Percentiles rank a stretch among this genome's conserved stretches.
Conservation (phyloP, 53 echinoderm and acorn worm genomes). For the Pentamera pediparva region DNA sequence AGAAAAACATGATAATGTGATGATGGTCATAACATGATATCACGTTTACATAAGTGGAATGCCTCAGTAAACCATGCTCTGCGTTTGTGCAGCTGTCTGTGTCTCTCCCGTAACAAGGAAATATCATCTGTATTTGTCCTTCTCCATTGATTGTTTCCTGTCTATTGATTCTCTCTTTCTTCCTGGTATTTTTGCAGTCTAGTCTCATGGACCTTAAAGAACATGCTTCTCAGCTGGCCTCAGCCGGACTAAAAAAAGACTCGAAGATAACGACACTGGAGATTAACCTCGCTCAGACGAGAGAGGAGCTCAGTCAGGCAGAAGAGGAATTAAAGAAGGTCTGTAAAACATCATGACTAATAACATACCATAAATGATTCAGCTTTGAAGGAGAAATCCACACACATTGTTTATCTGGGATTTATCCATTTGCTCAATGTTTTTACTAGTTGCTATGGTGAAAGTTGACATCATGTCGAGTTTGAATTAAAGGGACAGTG, state of each 20-base stretch:
- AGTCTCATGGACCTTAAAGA: slow-evolving; percentile 87
- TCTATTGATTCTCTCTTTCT: background rate
- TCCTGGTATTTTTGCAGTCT: slow-evolving; percentile 41
- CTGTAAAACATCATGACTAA: background rate
- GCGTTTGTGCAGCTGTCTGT: too few species aligned
- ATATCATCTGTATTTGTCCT: background rate
- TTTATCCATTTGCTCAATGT: background rate
- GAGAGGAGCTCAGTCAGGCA: slow-evolving; percentile 66
- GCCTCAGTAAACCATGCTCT: too few species aligned
- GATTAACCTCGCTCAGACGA: slow-evolving; percentile 73
- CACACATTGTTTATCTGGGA: background rate
- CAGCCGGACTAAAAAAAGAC: slow-evolving; percentile 86
- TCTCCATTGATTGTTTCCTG: background rate
- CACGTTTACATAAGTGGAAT: background rate
- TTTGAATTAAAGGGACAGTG: background rate
- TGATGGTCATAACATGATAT: background rate
- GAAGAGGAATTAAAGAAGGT: slow-evolving; percentile 89
- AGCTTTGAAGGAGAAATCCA: background rate
- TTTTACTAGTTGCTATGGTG: too few species aligned
- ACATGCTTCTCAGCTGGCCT: slow-evolving; percentile 84
- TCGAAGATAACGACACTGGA: slow-evolving; percentile 89
- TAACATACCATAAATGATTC: background rate
- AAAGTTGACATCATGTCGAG: background rate
- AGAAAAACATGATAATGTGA: background rate
- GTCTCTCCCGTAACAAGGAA: background rate